Evolutionary conservation across 2,888 invertebrate species (phyloP), one percentile per base, ranked within the genome.

Genomic region (Phengaris arion): DNA sequence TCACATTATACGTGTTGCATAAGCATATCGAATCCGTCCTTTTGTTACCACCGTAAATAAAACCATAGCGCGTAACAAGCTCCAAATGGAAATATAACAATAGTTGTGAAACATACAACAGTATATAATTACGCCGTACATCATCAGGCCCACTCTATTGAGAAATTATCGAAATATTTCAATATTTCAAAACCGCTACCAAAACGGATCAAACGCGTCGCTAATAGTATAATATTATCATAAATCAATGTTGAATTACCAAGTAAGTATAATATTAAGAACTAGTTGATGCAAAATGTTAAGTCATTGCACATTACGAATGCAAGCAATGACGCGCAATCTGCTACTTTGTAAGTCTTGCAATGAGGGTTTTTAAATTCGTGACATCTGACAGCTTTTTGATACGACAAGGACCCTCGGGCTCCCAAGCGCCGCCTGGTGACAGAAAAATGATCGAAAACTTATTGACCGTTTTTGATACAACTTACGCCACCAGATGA

Each of bases 91-190:
- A 64, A 45, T 35, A 12, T 45, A 64, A 64, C 64, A 64, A 64
- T 54, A 52, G n/a, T 72, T 35, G 72, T 54, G 54, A 35, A 72
- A 72, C 70, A 5, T 9, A 15, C 15, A 51, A 15, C 4, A 35
- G 35, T 10, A 51, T 15, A 12, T 70, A 51, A 70, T 72, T 72
- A 54, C n/a, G 72, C 0, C 45, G 22, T 72, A 72, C 72, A 69
- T 48, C 74, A 52, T 54, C 75, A 73, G 76, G 68, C 76, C 77
- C 78, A 78, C 79, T 77, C 48, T 76, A 74, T 77, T 78, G 75
- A 70, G 76, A 77, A 77, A 77, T 74, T 68, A 73, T 64, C 51
- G 68, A 73, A n/a, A 72, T 77, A 70, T 75, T 70, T 52, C 12
- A 12, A 52, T 51, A 54, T 72, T 72, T 72, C 72, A 72, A 72